Evolutionary conservation across 2,888 invertebrate species (phyloP).

Genomic region (Hartigia nigra): DNA sequence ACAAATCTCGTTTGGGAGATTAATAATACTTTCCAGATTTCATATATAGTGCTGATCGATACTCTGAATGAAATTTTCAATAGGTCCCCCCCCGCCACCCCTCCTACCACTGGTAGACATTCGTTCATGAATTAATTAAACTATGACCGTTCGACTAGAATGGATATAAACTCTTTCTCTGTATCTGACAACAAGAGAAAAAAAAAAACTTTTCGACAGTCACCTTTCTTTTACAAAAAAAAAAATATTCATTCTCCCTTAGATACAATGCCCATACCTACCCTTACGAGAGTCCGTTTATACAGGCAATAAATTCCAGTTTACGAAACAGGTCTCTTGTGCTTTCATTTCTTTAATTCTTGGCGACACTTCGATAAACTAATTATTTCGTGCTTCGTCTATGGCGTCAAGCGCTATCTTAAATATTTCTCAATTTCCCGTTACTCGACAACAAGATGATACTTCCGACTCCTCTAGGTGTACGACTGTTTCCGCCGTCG

Average conservation of each 20-base stretch:
- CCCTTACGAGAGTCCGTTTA: fast-evolving
- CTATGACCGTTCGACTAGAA: background rate
- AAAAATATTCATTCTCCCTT: background rate
- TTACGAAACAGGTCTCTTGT: background rate
- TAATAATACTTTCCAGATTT: too few relatives aligned
- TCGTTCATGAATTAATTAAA: background rate
- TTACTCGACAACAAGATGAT: background rate
- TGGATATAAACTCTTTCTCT: background rate
- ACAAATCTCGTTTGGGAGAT: too few relatives aligned
- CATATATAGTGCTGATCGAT: background rate
- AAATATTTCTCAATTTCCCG: background rate
- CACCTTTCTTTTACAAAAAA: background rate
- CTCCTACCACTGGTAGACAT: background rate
- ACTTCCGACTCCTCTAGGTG: background rate
- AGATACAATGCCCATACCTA: background rate
- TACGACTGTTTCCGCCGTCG: background rate
- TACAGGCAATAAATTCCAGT: background rate
- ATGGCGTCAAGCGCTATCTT: background rate
- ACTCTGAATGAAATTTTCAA: background rate
- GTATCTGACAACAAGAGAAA: background rate
- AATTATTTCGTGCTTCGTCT: background rate
- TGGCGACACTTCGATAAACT: background rate
- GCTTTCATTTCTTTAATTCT: background rate
- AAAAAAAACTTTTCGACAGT: background rate
- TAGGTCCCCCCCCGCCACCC: too few relatives aligned